Base-by-base conservation (phyloP, 2,888 invertebrate species). In the Microplitis deprimator region DNA sequence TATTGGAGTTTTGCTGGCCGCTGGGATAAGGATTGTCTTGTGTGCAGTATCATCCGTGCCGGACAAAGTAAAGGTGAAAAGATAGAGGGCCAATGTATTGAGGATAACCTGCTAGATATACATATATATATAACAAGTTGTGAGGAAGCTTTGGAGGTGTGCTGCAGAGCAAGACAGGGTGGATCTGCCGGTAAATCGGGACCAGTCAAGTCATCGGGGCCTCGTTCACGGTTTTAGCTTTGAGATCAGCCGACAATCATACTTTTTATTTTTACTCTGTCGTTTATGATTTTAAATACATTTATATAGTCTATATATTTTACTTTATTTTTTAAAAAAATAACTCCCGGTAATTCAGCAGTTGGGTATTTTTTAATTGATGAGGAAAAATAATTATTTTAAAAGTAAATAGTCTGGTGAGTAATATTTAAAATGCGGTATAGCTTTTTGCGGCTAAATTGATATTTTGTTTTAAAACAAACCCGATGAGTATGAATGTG, bases 231-330 rank as follows among this genome's bases (percentile, higher is more conserved):
- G 83, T 82, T 83, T 81, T 78, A 79, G 85, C 88, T 89, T 89
- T 88, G 88, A 88, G 85, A 84, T 83, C 82, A 78, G 87, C 87
- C 88, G 88, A 61, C 68, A 38, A 83, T 84, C 85, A 83, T 83
- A 86, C 86, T 89, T 88, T 88, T 89, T 89, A 87, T 87, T 86
- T 80, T 83, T 86, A 50, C 50, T 50, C 87, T 89, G 88, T 89
- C 87, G 86, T 84, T 88, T 89, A 87, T 88, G 87, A 89, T 89
- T 88, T 89, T 87, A 89, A 88, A 88, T 88, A 85, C 86, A 85
- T 85, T 85, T 87, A 88, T 29, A 88, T 88, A 87, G 86, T 84
- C 84, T 79, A 77, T 29, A 29, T 29, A 29, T 29, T 29, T 29
- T 3, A 29, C 20, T 20, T 20, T 20, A 20, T 20, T 20, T 20